Evolutionary conservation across 53 echinoderm and acorn worm genomes (phyloP), one percentile per base, ranked within the genome.

Genomic region (Luidia sarsii): DNA sequence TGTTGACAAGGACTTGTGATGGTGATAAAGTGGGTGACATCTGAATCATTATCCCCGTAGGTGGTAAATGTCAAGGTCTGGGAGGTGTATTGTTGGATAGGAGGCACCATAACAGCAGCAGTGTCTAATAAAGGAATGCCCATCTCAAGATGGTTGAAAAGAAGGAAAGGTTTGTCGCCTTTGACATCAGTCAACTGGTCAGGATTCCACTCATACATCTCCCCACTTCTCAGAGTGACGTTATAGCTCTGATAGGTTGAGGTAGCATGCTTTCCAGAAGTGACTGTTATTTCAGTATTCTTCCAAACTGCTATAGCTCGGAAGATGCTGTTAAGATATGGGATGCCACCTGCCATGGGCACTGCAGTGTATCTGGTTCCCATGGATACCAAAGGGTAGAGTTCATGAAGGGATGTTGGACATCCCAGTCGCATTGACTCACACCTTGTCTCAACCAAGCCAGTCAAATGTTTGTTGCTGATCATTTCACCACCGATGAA

Each of bases 71-170:
- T 65, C 2, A 88, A 57, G 1, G 83, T 61, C 6, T 63, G 49
- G 7, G 60, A 67, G 9, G 88, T 88, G 60, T 60, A 75, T 61
- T 88, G 88, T 16, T 88, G 83, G 5, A 73, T 65, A 6, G 88
- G 88, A 24, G 88, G 88, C 23, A 88, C 57, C 8, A 50, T 39
- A 4, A 67, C 59, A 61, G 82, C 48, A 4, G 88, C 75, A 4
- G 48, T 83, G 69, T 88, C 83, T 37, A 28, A 29, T 16, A 67
- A 29, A 1, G 75, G 75, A 16, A 2, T 50, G 46, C 70, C 69
- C 11, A 22, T 29, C 23, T 83, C 14, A 32, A 48, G 19, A 34
- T 46, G 46, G 60, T 77, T 59, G 7, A 77, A 46, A 30, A 77
- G 22, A 8, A 77, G 59, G 30, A 77, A 77, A 3, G 77, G 77